These are phyloP conservation scores for Cetoscarus ocellatus DNA, from an alignment of 2,797 vertebrate species.

Conservation along the genomic window DNA sequence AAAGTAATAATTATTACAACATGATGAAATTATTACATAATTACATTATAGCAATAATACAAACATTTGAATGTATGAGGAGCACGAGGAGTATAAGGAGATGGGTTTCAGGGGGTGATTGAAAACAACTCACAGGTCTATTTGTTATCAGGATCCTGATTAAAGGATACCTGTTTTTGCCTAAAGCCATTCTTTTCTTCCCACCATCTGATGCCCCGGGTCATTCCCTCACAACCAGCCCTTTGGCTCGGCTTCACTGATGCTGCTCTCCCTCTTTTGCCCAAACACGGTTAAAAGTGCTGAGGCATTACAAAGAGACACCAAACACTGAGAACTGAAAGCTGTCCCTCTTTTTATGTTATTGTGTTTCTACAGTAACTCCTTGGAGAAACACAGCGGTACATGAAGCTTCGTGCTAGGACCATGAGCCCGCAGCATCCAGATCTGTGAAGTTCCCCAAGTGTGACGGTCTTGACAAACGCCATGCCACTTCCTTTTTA, in stretches of 20 bases:
- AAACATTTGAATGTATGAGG: too few relatives aligned
- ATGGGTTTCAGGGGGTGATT: not conserved
- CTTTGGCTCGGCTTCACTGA: constrained; percentile 51
- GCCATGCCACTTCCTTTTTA: constrained; percentile 72
- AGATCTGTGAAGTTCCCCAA: constrained; percentile 44
- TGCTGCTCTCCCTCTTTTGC: constrained; percentile 59
- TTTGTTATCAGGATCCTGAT: constrained; percentile 10
- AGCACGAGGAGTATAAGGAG: not conserved
- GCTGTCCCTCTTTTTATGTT: constrained; percentile 12
- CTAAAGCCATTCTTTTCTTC: not conserved
- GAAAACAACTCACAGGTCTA: not conserved
- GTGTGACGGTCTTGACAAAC: constrained; percentile 61
- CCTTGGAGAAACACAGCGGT: not conserved
- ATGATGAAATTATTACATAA: too few relatives aligned
- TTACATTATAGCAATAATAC: too few relatives aligned
- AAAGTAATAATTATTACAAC: too few relatives aligned
- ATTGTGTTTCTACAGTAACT: not conserved
- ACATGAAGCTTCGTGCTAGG: not conserved
- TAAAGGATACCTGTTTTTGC: not conserved
- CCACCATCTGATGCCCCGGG: constrained; percentile 33
- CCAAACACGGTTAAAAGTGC: constrained; percentile 75
- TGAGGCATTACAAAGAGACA: constrained; percentile 50
- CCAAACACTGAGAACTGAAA: constrained; percentile 42
- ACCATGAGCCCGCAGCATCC: not conserved
- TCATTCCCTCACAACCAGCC: constrained; percentile 39